These are phyloP conservation scores for Pelecanoides urinatrix DNA, from an alignment of 2,113 vertebrate species.

Conservation along the genomic window DNA sequence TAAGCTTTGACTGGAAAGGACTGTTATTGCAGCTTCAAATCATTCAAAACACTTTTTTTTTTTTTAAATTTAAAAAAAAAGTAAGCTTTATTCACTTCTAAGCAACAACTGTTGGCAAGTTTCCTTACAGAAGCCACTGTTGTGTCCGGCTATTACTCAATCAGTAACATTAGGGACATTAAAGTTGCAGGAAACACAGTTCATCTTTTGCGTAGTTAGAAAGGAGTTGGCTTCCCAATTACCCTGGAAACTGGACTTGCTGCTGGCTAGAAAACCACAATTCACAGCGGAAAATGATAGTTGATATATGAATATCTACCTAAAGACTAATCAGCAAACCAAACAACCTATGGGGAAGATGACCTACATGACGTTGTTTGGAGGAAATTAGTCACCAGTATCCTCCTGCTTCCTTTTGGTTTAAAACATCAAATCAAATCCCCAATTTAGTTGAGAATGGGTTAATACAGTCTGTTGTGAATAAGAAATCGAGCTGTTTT, in stretches of 20 bases:
- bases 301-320: conserved; percentile 29
- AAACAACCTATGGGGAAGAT: neutral
- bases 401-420: conserved; percentile 6
- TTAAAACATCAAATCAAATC: neutral
- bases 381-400: conserved; percentile 62
- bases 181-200: conserved; percentile 57
- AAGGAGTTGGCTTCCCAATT: conserved; percentile 61
- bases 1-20: conserved; percentile 33
- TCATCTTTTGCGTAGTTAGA: conserved; percentile 45
- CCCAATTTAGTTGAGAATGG: neutral
- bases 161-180: neutral
- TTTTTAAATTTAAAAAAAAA: neutral
- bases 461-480: conserved; percentile 12
- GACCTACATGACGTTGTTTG: neutral
- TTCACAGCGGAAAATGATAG: conserved; percentile 38
- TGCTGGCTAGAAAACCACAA: conserved; percentile 64
- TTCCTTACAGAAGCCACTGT: conserved; percentile 28
- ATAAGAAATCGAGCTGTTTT: neutral
- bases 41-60: conserved; percentile 4
- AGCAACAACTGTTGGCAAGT: neutral
- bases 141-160: conserved; percentile 58
- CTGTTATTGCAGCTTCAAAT: conserved; percentile 32
- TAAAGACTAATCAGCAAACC: conserved; percentile 27
- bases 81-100: neutral
- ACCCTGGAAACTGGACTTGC: conserved; percentile 37